phyloP scores from a whole-genome alignment of 2,888 invertebrate genomes.

The Synanthedon andrenaeformis region DNA sequence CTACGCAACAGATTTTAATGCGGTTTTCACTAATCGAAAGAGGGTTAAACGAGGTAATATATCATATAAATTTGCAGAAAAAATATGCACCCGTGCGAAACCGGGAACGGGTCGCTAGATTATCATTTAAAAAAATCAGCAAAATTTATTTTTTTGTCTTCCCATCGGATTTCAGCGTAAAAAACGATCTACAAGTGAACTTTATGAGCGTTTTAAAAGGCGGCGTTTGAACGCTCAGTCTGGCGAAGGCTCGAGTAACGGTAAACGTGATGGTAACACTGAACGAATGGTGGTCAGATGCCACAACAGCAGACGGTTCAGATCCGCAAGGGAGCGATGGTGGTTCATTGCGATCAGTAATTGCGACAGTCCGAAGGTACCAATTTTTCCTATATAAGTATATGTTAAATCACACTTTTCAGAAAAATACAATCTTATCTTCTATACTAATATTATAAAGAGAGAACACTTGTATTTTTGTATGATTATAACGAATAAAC shows the following conservation, averaged over 20 bases:
- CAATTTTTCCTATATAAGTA: not conserved
- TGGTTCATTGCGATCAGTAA: conserved; percentile 93
- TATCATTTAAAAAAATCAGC: too few relatives aligned
- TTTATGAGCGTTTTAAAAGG: conserved; percentile 38
- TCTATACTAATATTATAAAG: not conserved
- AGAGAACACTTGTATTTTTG: too few relatives aligned
- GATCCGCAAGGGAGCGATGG: conserved; percentile 89
- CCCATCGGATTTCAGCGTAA: conserved; percentile 29
- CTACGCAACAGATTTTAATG: too few relatives aligned
- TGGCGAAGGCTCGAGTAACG: conserved; percentile 12
- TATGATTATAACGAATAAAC: too few relatives aligned
- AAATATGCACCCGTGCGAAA: too few relatives aligned
- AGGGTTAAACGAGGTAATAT: too few relatives aligned
- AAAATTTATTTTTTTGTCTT: too few relatives aligned
- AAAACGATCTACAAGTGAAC: conserved; percentile 48
- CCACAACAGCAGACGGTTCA: conserved; percentile 77
- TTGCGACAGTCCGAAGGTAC: conserved; percentile 76
- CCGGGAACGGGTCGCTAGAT: too few relatives aligned
- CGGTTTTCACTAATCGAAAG: too few relatives aligned
- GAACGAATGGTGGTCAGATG: conserved; percentile 67
- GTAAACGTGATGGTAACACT: conserved; percentile 14
- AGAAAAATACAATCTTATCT: too few relatives aligned
- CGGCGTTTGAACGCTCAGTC: conserved; percentile 36
- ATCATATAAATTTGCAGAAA: too few relatives aligned
- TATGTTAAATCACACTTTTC: too few relatives aligned